Evolutionary conservation across 2,113 vertebrate genomes (phyloP), one percentile per base, ranked within the genome.

Genomic region (Clinocottus analis): DNA sequence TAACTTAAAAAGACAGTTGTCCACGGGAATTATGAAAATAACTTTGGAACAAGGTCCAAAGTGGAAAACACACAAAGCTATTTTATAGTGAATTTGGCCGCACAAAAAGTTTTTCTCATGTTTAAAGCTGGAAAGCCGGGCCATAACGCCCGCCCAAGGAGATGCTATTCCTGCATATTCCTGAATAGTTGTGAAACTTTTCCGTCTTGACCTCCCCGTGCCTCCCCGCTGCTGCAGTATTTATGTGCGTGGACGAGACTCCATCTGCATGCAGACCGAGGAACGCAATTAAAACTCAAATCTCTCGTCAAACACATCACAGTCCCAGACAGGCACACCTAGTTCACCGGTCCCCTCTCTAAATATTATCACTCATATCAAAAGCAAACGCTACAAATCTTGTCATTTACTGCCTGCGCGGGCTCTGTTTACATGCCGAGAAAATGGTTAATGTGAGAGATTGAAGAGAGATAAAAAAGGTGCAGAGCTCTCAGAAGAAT

Each of bases 291-390:
- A 93, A 92, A 94, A 71, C 78, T 84, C 75, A 83, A 92, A 94
- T 93, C 93, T 93, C 90, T 94, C 23, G 5, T 90, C 92, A 94
- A 94, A 95, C 91, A 94, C 77, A 75, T 78, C 75, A 27, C 75
- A 63, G 74, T 82, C 86, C 85, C 85, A 75, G 70, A 65, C 77
- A 80, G 69, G 80, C 88, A 60, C 92, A 91, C 80, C 91, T 87
- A 85, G 70, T 82, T 83, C 85, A 63, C 72, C 55, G 41, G 41
- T 23, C 66, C 79, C 80, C 85, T 93, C 85, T 85, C 90, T 87
- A 94, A 94, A 94, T 94, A 95, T 94, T 93, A 93, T 90, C 86
- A 77, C 84, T 94, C 92, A 91, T 94, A 93, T 94, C 93, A 87
- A 94, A 94, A 90, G 93, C 88, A 95, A 95, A 95, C 91, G 82